Evolutionary conservation across 1,140 invertebrate species (phyloP), one percentile per base, ranked within the genome.

Genomic region (Ptiloglossa arizonensis): DNA sequence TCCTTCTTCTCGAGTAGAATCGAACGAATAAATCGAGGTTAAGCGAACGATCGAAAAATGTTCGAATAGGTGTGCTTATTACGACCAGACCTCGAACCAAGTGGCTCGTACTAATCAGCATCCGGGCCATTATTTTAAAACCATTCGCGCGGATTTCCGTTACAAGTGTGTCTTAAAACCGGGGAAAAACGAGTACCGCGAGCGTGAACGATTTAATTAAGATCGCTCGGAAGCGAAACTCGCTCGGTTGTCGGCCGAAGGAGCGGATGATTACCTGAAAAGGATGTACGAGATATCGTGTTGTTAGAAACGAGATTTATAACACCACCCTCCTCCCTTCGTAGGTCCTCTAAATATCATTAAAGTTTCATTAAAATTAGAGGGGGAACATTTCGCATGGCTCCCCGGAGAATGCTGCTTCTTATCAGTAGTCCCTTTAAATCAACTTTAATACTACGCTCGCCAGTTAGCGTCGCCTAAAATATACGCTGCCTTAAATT

Each of bases 291-390:
- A 63, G 56, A 68, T 62, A 81, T 80, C 70, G 64, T 59, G 50
- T 71, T 41, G 71, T 83, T 68, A 71, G 24, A 56, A 52, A 32
- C 38, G 19, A 62, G 56, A 83, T 83, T 83, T 81, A 83, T n/a
- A 35, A 66, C 29, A 48, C 17, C 35, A 22, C 19, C 57, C 46
- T 4, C 60, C 67, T 77, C 67, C 59, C 29, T 59, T 32, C 59
- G 41, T 41, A 69, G 64, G 74, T 79, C 50, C 68, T 80, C 72
- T 70, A 81, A 85, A 81, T 83, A 85, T 81, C 78, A 78, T 85
- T 85, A 85, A 85, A 83, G 82, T 83, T 80, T 85, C 81, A 81
- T 85, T 85, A 81, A 85, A 83, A 85, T 85, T 84, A 81, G 70
- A 75, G 60, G 48, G n/a, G 63, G 24, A 77, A 72, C 68, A 54